Conservation (phyloP, 1,140 invertebrate genomes). For the Drosophila melanica region DNA sequence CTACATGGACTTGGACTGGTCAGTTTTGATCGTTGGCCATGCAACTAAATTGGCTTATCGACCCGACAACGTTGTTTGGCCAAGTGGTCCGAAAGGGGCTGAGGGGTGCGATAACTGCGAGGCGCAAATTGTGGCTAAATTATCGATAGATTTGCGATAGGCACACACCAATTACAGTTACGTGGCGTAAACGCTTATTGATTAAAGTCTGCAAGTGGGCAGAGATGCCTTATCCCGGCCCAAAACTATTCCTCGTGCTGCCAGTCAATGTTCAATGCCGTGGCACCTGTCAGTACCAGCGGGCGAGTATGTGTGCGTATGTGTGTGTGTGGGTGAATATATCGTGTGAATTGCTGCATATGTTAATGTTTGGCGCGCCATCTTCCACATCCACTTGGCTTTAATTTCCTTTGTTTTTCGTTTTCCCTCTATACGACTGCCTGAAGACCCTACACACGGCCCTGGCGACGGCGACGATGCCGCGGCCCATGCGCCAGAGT, state of each 20-base stretch:
- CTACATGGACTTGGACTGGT: constrained; percentile 14
- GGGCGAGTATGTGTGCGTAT: constrained; percentile 22
- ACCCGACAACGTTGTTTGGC: constrained; percentile 25
- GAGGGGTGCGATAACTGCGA: constrained; percentile 47
- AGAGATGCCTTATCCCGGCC: constrained; percentile 30
- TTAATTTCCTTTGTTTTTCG: constrained; percentile 72
- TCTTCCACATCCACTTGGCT: constrained; percentile 56
- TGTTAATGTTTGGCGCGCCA: constrained; percentile 71
- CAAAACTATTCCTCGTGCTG: constrained; percentile 34
- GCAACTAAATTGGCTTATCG: constrained; percentile 61
- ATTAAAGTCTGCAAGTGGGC: constrained; percentile 45
- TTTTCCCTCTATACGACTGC: constrained; percentile 8
- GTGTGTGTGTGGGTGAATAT: constrained; percentile 56
- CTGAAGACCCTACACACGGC: constrained; percentile 20
- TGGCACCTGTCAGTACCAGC: constrained; percentile 65
- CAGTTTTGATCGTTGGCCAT: constrained; percentile 50
- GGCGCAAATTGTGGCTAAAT: constrained; percentile 57
- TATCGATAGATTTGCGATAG: constrained; percentile 72
- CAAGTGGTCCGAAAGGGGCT: neutral
- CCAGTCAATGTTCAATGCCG: constrained; percentile 73
- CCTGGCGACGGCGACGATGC: constrained; percentile 12
- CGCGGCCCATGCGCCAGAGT: constrained; percentile 16
- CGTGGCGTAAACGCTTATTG: constrained; percentile 56
- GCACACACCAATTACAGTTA: constrained; percentile 41
- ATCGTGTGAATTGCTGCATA: constrained; percentile 78